These are phyloP conservation scores for Diogma glabrata DNA, from an alignment of 2,888 invertebrate genomes.

Conservation along the genomic window DNA sequence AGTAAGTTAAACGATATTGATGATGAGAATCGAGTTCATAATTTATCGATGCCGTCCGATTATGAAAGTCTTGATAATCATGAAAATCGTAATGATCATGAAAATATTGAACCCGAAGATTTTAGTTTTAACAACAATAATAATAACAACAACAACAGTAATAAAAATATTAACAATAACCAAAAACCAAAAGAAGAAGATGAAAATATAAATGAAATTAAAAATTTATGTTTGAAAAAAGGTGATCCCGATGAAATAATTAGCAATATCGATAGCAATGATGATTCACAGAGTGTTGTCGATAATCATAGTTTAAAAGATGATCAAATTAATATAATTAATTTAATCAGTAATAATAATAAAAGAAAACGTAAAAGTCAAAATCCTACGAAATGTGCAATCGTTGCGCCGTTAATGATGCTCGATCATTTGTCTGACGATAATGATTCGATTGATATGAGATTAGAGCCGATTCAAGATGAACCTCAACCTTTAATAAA, in stretches of 20 bases:
- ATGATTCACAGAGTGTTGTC: slow-evolving; percentile 45
- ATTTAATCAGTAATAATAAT: slow-evolving; percentile 36
- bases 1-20: slow-evolving; percentile 31
- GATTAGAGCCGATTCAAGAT: slow-evolving; percentile 10
- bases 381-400: slow-evolving; percentile 73
- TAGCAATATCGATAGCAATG: slow-evolving; percentile 52
- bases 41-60: slow-evolving; percentile 28
- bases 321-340: slow-evolving; percentile 20
- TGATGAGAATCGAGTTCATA: slow-evolving; percentile 47
- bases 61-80: slow-evolving; percentile 17
- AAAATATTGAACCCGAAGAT: slow-evolving; percentile 44
- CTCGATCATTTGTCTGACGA: slow-evolving; percentile 32
- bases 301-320: slow-evolving; percentile 41
- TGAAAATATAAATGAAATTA: not conserved
- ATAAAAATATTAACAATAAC: slow-evolving; percentile 37
- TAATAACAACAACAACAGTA: slow-evolving; percentile 46
- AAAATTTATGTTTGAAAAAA: not conserved
- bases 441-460: slow-evolving; percentile 32
- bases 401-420: slow-evolving; percentile 32
- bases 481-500: slow-evolving; percentile 22
- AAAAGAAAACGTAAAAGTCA: slow-evolving; percentile 79
- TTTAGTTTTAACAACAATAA: no score
- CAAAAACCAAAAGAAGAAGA: slow-evolving; percentile 36
- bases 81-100: slow-evolving; percentile 18
- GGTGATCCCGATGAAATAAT: slow-evolving; percentile 36